Conservation (phyloP, 2,888 invertebrate species). For the Melolontha melolontha region DNA sequence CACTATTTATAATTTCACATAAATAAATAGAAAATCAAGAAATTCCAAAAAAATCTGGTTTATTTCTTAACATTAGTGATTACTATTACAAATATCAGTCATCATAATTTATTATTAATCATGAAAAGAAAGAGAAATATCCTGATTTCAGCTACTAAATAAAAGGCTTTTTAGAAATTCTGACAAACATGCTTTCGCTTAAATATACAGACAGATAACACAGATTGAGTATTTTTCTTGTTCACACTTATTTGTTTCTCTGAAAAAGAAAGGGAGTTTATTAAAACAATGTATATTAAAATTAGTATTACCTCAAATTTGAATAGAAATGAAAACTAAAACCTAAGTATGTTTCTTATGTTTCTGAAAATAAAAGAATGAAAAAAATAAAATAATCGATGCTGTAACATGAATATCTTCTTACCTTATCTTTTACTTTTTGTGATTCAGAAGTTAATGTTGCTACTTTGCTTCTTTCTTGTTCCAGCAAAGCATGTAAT, state of each 20-base stretch:
- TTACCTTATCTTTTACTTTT: constrained; percentile 66
- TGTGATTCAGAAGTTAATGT: constrained; percentile 67
- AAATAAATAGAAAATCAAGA: no score
- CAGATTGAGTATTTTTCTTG: constrained; percentile 32
- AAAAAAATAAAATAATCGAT: constrained; percentile 18
- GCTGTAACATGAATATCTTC: constrained; percentile 1
- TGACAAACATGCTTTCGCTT: constrained; percentile 3
- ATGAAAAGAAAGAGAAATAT: not conserved
- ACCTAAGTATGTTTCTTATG: constrained; percentile 41
- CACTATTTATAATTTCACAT: no score
- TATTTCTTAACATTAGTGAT: no score
- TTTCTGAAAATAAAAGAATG: constrained; percentile 42
- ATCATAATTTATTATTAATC: not conserved
- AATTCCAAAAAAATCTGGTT: no score
- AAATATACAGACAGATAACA: constrained; percentile 25
- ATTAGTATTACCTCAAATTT: constrained; percentile 29
- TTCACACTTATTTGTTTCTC: constrained; percentile 23
- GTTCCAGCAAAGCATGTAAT: constrained; percentile 79
- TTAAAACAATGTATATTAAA: constrained; percentile 2
- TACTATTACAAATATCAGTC: no score
- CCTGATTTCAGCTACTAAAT: no score
- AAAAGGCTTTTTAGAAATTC: no score
- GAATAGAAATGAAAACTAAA: constrained; percentile 32
- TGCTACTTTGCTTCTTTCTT: constrained; percentile 78
- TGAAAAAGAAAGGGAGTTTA: constrained; percentile 16